Base-by-base conservation (phyloP, 2,888 invertebrate genomes). In the Athrips mouffetella region DNA sequence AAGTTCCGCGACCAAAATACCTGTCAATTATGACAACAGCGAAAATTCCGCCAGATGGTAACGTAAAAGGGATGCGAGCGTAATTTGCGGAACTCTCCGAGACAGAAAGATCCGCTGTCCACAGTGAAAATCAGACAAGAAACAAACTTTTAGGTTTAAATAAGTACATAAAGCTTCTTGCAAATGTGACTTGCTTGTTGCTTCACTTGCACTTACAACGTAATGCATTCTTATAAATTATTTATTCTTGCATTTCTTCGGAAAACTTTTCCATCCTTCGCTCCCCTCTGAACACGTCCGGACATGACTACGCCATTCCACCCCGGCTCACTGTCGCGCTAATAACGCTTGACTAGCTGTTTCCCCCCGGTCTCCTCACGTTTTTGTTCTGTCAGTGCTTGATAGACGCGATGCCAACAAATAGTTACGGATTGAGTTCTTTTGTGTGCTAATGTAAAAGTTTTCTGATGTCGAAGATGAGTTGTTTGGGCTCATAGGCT, bases 251-350 rank as follows among this genome's bases (percentile, higher is more conserved):
- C 37, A 41, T 41, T 41, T 27, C 15, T 41, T 44, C 13, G 16
- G 15, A 45, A 52, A 48, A 40, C 11, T 45, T 8, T 47, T 49
- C 13, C 1, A 13, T 33, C 10, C 6, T 48, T 51, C 58, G 53
- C 51, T 57, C 23, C 31, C 44, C 53, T 49, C 52, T 48, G 48
- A 42, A 63, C 54, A 49, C 51, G 42, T 54, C 67, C n/a, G 70
- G 72, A 74, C 74, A 73, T 76, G 76, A 78, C 65, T 61, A 53
- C 57, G 66, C 67, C 64, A 58, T 67, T 54, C 58, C 49, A 47
- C 60, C 63, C 53, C 62, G 64, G 62, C 57, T 59, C 53, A 50
- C 63, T 66, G 71, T 69, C 75, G 67, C 63, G 61, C 64, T 73
- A 72, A 75, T 75, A 73, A 72, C 65, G 59, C 59, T 59, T 60